Evolutionary conservation across 2,797 vertebrate species (phyloP), one percentile per base, ranked within the genome.

Genomic region (Lacerta viridis): DNA sequence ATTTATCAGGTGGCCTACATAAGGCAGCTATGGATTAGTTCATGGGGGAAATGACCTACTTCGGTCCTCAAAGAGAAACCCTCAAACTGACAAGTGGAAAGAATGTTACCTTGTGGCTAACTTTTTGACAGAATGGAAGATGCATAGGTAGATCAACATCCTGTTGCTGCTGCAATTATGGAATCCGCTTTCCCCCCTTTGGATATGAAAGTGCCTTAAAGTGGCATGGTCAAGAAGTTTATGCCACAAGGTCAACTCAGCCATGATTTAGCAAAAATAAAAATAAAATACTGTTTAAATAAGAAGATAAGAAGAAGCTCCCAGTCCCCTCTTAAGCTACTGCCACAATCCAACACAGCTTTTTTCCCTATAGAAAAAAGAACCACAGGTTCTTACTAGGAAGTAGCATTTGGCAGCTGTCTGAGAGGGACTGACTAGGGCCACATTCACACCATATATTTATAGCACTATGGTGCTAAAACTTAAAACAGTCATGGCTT

Each of bases 1-100:
- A 93, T 95, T 95, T 91, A 95, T 95, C 93, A 94, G 84, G 90
- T 93, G 94, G 88, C 92, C 92, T 95, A 88, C 87, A 95, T 95
- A 93, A 95, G 91, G 93, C 80, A 92, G 71, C 33, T 86, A 94
- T 94, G 87, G 85, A 74, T 86, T 88, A 79, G 85, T 91, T 89
- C 92, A 75, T 10, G 90, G 92, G 92, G 93, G 91, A 68, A 95
- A 93, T 90, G 89, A 55, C 89, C 93, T 94, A 82, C 92, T 95
- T 95, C 92, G 88, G 94, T 94, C 89, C 89, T 88, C 85, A 87
- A 94, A 96, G 92, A 94, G 89, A 90, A 59, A 61, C 59, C 83
- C 78, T 87, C 91, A 87, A 89, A 91, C 87, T 92, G 89, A 93
- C 78, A 94, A 87, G 84, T 8, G 72, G 90, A 92, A 94, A 83